phyloP scores from a whole-genome alignment of 2,888 invertebrate species.

The Cheilosia vulpina region DNA sequence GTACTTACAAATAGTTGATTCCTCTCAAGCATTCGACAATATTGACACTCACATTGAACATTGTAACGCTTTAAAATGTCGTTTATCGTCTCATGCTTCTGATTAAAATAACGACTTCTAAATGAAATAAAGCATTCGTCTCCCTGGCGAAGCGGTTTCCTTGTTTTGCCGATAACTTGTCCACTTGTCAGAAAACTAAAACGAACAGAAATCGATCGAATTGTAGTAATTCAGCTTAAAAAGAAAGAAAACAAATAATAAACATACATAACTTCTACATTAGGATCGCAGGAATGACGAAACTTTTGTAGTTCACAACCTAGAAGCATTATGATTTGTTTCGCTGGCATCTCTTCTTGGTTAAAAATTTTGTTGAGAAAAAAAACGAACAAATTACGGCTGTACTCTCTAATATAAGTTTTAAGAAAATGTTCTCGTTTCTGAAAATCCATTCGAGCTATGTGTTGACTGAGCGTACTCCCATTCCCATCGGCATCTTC shows the following conservation, averaged over 20 bases:
- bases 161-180: slow-evolving; percentile 19
- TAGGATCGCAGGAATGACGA: slow-evolving; percentile 48
- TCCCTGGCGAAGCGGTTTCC: slow-evolving; percentile 17
- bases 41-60: slow-evolving; percentile 25
- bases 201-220: not conserved
- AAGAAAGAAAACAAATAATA: not conserved
- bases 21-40: slow-evolving; percentile 33
- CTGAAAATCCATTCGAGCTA: slow-evolving; percentile 31
- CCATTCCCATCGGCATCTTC: not conserved
- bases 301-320: slow-evolving; percentile 43
- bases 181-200: slow-evolving; percentile 37
- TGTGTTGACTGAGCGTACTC: slow-evolving; percentile 14
- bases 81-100: slow-evolving; percentile 9
- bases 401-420: slow-evolving; percentile 20
- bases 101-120: slow-evolving; percentile 27
- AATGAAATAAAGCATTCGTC: slow-evolving; percentile 48
- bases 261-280: slow-evolving; percentile 44
- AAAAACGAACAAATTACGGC: slow-evolving; percentile 19
- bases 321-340: slow-evolving; percentile 27
- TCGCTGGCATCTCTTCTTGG: slow-evolving; percentile 3
- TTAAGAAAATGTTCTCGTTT: slow-evolving; percentile 6
- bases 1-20: slow-evolving; percentile 12
- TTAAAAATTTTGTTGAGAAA: slow-evolving; percentile 6
- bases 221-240: not conserved
- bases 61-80: slow-evolving; percentile 23